These are phyloP conservation scores for Fragum fragum DNA, from an alignment of 2,888 invertebrate species.

Conservation along the genomic window DNA sequence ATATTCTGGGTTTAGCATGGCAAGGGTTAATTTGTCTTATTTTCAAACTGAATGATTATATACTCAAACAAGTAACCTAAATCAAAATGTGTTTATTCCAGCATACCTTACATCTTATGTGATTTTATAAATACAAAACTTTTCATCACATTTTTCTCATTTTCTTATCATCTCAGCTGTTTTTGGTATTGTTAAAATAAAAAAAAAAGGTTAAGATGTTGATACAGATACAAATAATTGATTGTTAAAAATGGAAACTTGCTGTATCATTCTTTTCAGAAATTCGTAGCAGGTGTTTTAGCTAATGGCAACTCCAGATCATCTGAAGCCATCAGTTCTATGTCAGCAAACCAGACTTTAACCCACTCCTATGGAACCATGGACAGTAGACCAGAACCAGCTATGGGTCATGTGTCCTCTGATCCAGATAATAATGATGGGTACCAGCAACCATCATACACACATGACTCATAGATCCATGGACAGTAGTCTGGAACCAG, in stretches of 20 bases:
- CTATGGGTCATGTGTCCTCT: conserved; percentile 11
- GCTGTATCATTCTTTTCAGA: conserved; percentile 61
- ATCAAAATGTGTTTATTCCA: no score
- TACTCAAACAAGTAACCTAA: no score
- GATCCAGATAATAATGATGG: neutral
- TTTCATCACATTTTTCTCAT: no score
- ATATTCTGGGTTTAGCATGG: no score
- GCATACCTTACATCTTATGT: no score
- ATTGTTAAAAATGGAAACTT: neutral
- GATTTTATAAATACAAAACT: no score
- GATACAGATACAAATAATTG: no score
- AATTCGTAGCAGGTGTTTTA: conserved; percentile 77
- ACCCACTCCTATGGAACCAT: conserved; percentile 64
- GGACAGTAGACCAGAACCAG: conserved; percentile 29
- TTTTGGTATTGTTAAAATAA: no score
- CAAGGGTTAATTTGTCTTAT: no score
- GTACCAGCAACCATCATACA: conserved; percentile 20
- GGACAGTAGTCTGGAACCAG: neutral
- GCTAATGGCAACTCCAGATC: conserved; percentile 47
- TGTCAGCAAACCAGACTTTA: conserved; percentile 49
- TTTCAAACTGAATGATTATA: no score
- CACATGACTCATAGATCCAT: conserved; percentile 48
- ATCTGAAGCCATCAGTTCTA: conserved; percentile 15
- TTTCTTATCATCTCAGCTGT: no score
- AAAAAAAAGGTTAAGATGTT: no score